Conservation (phyloP, 1,140 invertebrate species). For the Aphelenchoides fujianensis region DNA sequence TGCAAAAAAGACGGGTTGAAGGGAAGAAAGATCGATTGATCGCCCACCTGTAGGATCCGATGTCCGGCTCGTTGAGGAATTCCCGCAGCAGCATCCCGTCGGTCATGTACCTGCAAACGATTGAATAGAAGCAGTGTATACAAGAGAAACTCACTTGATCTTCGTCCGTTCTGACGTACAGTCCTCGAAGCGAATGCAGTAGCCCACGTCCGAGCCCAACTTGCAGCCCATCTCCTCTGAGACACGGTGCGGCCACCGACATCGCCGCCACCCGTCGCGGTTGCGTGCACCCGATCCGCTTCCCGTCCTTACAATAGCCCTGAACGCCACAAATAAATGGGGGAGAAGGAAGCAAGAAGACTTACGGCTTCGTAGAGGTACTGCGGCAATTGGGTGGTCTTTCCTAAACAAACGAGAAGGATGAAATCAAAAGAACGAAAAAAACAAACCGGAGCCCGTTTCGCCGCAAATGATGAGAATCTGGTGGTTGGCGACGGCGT, state of each 20-base stretch:
- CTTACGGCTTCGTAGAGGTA: constrained; percentile 88
- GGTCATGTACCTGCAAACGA: no score
- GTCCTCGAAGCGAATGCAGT: constrained; percentile 77
- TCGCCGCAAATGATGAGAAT: constrained; percentile 89
- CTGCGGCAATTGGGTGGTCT: constrained; percentile 99
- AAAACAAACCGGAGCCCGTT: constrained; percentile 66
- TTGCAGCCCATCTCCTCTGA: constrained; percentile 73
- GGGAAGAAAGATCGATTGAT: not conserved
- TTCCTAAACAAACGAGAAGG: constrained; percentile 70
- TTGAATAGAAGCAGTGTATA: no score
- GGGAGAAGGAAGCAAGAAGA: constrained; percentile 32
- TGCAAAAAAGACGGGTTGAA: constrained; percentile 66
- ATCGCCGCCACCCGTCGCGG: constrained; percentile 76
- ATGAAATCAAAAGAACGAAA: no score
- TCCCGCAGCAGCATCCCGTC: constrained; percentile 96
- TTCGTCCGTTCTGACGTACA: constrained; percentile 73
- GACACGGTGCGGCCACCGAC: constrained; percentile 74
- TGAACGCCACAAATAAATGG: constrained; percentile 46
- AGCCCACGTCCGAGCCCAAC: constrained; percentile 73
- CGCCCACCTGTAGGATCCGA: constrained; percentile 75
- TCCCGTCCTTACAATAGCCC: constrained; percentile 70
- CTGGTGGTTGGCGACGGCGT: constrained; percentile 83
- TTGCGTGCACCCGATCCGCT: constrained; percentile 77
- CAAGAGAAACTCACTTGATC: no score
- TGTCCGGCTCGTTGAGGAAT: constrained; percentile 92